phyloP scores from a whole-genome alignment of 2,113 vertebrate species.

The Heterotilapia buettikoferi region DNA sequence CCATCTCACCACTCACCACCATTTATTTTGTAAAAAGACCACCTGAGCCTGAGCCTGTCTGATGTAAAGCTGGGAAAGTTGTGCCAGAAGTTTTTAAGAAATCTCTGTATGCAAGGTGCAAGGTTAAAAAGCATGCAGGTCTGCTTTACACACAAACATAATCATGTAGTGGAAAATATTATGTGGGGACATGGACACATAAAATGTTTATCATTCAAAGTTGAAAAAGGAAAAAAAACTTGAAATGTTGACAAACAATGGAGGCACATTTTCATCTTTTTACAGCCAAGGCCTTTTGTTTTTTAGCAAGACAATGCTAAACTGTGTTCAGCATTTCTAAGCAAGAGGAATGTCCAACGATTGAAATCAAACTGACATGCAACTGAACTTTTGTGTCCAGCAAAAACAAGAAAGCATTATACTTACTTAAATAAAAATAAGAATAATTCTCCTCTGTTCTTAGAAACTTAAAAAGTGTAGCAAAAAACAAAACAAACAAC shows the following conservation, averaged over 20 bases:
- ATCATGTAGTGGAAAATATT: neutral
- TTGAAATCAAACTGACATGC: neutral
- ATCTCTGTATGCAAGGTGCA: neutral
- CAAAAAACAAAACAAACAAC: neutral
- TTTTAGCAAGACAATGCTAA: neutral
- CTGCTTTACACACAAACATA: neutral
- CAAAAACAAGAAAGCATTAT: neutral
- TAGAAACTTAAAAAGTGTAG: neutral
- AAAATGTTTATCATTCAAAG: neutral
- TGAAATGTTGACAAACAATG: neutral
- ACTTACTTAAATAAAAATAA: neutral
- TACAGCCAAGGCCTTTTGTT: neutral
- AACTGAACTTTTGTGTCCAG: neutral
- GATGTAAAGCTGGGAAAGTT: neutral
- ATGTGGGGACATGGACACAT: neutral
- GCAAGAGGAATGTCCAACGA: rapidly evolving
- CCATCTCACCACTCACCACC: neutral
- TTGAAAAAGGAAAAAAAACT: neutral
- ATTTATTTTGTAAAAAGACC: neutral
- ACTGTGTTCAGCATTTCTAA: neutral
- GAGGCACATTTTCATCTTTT: neutral
- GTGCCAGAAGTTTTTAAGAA: neutral
- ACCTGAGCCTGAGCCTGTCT: neutral
- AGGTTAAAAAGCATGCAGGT: rapidly evolving
- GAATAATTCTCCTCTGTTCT: neutral